A percentile compares a stretch with the other conserved stretches of the same genome.
Conservation (phyloP, 2,797 vertebrate genomes). For the Fistularia tabacaria region DNA sequence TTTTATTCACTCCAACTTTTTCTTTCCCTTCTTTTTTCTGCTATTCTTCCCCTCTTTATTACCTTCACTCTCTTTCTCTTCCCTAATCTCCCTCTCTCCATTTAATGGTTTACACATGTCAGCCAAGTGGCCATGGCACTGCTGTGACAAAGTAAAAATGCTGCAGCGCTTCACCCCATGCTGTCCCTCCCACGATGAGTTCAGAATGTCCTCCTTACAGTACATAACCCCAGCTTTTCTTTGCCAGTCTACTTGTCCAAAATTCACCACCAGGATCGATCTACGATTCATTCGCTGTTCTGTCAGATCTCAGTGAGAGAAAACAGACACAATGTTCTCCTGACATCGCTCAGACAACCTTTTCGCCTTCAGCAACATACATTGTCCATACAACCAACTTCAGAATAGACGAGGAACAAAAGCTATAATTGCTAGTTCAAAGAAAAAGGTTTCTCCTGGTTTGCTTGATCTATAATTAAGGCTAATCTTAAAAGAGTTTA, state of each 20-base stretch:
- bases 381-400: slow-evolving; percentile 36
- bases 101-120: slow-evolving; percentile 69
- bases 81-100: slow-evolving; percentile 35
- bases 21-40: slow-evolving; percentile 43
- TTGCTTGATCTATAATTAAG: slow-evolving; percentile 54
- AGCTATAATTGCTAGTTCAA: slow-evolving; percentile 51
- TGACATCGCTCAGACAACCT: slow-evolving; percentile 11
- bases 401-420: slow-evolving; percentile 53
- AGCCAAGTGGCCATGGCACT: slow-evolving; percentile 43
- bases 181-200: slow-evolving; percentile 28
- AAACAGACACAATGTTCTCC: slow-evolving; percentile 16
- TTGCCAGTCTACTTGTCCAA: slow-evolving; percentile 60
- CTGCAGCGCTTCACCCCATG: slow-evolving; percentile 19
- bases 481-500: slow-evolving; percentile 48
- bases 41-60: slow-evolving; percentile 34
- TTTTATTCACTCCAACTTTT: slow-evolving; percentile 8
- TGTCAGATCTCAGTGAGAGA: slow-evolving; percentile 19
- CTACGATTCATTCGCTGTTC: slow-evolving; percentile 24
- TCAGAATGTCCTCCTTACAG: slow-evolving; percentile 56
- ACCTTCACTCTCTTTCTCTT: slow-evolving; percentile 35
- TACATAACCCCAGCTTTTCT: slow-evolving; percentile 37
- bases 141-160: slow-evolving; percentile 51
- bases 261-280: slow-evolving; percentile 36
- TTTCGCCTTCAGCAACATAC: slow-evolving; percentile 19
- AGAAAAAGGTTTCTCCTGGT: slow-evolving; percentile 43